phyloP scores from a whole-genome alignment of 2,113 vertebrate genomes.

The Antennarius striatus region DNA sequence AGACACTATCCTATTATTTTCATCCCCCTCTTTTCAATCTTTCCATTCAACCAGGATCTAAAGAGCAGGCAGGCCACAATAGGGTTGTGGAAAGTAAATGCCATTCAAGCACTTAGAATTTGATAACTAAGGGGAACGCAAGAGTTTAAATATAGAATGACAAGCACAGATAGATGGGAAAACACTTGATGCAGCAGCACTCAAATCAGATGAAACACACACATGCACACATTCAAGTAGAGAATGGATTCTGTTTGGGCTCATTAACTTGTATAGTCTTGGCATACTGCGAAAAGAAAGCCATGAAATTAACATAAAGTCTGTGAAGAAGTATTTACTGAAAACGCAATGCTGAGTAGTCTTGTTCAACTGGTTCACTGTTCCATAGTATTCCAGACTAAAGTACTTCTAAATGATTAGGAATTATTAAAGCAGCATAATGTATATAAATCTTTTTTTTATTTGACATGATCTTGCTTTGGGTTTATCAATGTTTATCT shows the following conservation, averaged over 20 bases:
- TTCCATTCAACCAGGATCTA: conserved; percentile 57
- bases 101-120: conserved; percentile 57
- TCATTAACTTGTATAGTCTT: background rate
- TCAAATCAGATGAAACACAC: background rate
- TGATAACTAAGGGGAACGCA: conserved; percentile 50
- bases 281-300: too few relatives aligned
- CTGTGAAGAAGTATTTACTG: too few relatives aligned
- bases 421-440: too few relatives aligned
- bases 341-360: too few relatives aligned
- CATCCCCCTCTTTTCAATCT: conserved; percentile 42
- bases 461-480: too few relatives aligned
- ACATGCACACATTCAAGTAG: background rate
- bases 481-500: too few relatives aligned
- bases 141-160: conserved; percentile 43
- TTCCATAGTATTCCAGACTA: too few relatives aligned
- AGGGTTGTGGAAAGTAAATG: conserved; percentile 68
- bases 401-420: too few relatives aligned
- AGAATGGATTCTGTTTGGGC: conserved; percentile 2
- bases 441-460: too few relatives aligned
- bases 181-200: conserved; percentile 13
- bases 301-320: too few relatives aligned
- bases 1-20: conserved; percentile 69
- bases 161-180: conserved; percentile 38
- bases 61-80: conserved; percentile 62
- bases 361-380: too few relatives aligned